A percentile compares a stretch with the other conserved stretches of the same genome.
phyloP scores from a whole-genome alignment of 2,888 invertebrate species.

The Brachyopa scutellaris region DNA sequence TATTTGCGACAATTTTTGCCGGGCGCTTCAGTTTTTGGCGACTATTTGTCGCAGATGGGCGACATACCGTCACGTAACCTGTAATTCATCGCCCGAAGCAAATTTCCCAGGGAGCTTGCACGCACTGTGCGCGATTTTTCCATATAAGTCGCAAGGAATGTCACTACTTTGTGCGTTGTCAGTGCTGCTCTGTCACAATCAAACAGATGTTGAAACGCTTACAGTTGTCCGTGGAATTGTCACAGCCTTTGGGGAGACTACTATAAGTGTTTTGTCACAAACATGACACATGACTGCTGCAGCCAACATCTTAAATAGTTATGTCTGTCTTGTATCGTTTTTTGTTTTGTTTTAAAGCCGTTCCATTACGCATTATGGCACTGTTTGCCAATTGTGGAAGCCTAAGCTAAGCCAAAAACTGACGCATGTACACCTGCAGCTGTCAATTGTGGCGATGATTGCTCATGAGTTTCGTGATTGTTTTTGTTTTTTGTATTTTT shows the following conservation, averaged over 20 bases:
- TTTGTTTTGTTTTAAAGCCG: constrained; percentile 3
- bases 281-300: constrained; percentile 58
- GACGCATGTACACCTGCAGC: constrained; percentile 56
- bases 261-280: constrained; percentile 63
- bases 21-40: constrained; percentile 24
- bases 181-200: constrained; percentile 19
- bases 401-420: constrained; percentile 12
- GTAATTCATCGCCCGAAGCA: constrained; percentile 13
- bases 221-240: constrained; percentile 5
- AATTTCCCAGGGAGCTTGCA: constrained; percentile 25
- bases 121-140: constrained; percentile 23
- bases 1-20: constrained; percentile 2
- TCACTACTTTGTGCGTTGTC: constrained; percentile 15
- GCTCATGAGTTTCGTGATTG: constrained; percentile 4
- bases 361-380: constrained; percentile 43
- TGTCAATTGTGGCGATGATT: constrained; percentile 22
- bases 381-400: constrained; percentile 29
- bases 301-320: constrained; percentile 35
- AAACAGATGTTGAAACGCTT: constrained; percentile 40
- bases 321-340: constrained; percentile 17
- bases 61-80: constrained; percentile 17
- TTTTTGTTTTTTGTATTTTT: background rate
- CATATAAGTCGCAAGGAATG: constrained; percentile 35
- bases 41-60: constrained; percentile 38
- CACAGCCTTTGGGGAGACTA: constrained; percentile 42